Evolutionary conservation across 2,113 vertebrate species (phyloP), one percentile per base, ranked within the genome.

Genomic region (Echinops telfairi): DNA sequence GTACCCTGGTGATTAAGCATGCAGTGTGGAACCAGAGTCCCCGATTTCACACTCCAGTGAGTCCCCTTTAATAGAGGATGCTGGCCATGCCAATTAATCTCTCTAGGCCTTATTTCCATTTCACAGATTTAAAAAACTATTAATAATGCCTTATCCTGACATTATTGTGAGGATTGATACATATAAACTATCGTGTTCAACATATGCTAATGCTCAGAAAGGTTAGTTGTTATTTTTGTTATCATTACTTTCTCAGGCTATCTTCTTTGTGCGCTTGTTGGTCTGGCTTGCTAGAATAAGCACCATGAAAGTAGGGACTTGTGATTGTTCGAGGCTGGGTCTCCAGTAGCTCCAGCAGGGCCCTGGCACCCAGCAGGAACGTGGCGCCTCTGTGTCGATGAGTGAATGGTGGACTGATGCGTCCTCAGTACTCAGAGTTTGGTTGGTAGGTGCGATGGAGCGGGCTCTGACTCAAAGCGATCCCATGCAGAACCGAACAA

Each of bases 101-200:
- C 14, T 62, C 36, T 7, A 38, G 29, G 20, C 66, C 57, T 94
- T 81, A 70, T 85, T 40, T 91, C 93, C 33, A 7, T 83, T 53
- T 91, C 17, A 82, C 78, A 89, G 90, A 62, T 66, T 76, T n/a
- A 77, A 87, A 57, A 57, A 53, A 14, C 47, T 23, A 76, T 31
- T 31, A n/a, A 57, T 15, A 78, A 36, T 12, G 16, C 5, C 92
- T 38, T 64, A 5, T 47, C 82, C 33, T 27, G 22, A 60, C 87
- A 64, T 14, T 33, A 53, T 1, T 20, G 27, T n/a, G 83, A 90
- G 58, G n/a, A 20, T 25, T 47, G 22, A 53, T 4, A 33, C 36
- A 77, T 0, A 6, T 4, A 8, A 23, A 6, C 43, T 3, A 38
- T 57, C 27, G 57, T 3, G 2, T 23, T 58, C 57, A 70, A 25